Conservation (phyloP, 2,888 invertebrate species). For the Apodemia hepburni region DNA sequence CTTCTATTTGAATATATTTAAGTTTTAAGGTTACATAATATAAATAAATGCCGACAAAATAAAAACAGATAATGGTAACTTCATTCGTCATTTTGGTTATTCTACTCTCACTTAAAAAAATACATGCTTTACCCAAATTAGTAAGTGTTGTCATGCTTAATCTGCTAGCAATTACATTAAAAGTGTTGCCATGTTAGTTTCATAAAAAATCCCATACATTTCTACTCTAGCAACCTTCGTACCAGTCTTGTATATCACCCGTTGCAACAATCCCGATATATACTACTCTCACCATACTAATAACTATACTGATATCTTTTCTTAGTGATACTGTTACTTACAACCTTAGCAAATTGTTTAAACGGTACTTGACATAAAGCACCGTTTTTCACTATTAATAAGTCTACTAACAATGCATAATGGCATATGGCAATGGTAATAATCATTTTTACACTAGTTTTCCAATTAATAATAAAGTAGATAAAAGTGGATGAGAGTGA, state of each 20-base stretch:
- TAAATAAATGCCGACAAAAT: neutral
- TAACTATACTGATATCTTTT: neutral
- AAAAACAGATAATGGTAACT: neutral
- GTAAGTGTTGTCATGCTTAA: neutral
- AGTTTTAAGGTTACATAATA: too few relatives aligned
- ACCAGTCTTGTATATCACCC: conserved; percentile 13
- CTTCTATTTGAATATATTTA: too few relatives aligned
- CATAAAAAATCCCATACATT: neutral
- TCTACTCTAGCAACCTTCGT: conserved; percentile 3
- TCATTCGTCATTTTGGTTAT: neutral
- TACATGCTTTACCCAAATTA: neutral
- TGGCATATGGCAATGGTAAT: too few relatives aligned
- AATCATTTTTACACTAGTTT: too few relatives aligned
- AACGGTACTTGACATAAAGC: neutral
- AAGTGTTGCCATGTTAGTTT: conserved; percentile 4
- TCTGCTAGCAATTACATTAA: conserved; percentile 4
- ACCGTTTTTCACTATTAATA: too few relatives aligned
- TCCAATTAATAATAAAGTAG: too few relatives aligned
- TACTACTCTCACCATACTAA: neutral
- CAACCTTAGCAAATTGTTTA: conserved; percentile 5
- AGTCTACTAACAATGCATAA: too few relatives aligned
- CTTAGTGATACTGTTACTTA: conserved; percentile 1
- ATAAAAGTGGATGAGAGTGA: too few relatives aligned
- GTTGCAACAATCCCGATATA: conserved; percentile 4
- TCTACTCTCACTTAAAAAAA: neutral